phyloP scores from a whole-genome alignment of 2,797 vertebrate species.

The Tragopan temminckii region DNA sequence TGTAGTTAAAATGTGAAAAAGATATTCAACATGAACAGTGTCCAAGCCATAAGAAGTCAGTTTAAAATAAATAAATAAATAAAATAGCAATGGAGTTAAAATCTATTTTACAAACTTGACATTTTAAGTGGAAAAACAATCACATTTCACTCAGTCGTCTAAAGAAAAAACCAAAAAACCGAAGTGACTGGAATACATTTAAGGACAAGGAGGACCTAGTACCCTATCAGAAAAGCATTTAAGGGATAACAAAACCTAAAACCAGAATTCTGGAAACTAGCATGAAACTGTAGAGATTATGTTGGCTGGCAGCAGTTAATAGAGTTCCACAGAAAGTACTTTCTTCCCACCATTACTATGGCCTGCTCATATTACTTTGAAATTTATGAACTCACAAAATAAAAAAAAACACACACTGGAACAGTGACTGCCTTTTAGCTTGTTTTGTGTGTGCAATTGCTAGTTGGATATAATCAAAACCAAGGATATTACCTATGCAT shows the following conservation, averaged over 20 bases:
- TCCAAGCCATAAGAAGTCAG: neutral
- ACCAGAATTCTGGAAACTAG: neutral
- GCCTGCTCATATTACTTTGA: neutral
- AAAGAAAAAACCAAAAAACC: neutral
- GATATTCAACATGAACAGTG: neutral
- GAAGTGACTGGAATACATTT: neutral
- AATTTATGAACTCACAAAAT: neutral
- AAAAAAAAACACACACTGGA: neutral
- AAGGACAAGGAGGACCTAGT: neutral
- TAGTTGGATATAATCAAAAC: neutral
- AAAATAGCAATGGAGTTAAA: neutral
- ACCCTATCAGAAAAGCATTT: neutral
- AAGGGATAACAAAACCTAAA: neutral
- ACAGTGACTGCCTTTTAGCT: neutral
- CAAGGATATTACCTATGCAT: neutral
- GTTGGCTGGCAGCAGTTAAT: neutral
- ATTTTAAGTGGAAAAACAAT: neutral
- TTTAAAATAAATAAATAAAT: neutral
- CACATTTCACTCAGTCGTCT: neutral
- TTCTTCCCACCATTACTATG: neutral
- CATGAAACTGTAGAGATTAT: neutral
- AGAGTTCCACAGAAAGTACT: neutral
- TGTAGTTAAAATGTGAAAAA: neutral
- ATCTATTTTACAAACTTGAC: neutral
- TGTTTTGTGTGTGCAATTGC: neutral